phyloP scores from a whole-genome alignment of 2,888 invertebrate genomes.

The Cynaeus angustus region DNA sequence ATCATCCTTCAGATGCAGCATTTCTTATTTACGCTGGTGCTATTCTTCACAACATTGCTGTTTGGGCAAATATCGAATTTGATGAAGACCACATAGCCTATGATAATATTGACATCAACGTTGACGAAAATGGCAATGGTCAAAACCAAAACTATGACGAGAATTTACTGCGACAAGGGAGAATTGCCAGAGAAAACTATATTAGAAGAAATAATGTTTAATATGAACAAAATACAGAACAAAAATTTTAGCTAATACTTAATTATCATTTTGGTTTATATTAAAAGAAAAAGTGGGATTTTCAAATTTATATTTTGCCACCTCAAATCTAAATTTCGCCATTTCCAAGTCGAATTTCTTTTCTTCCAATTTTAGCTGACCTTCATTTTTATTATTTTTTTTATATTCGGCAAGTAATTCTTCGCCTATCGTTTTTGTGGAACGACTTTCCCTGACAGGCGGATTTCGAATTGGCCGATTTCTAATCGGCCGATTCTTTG shows the following conservation, averaged over 20 bases:
- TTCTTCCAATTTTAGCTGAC: too few species aligned
- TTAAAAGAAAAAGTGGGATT: conserved; percentile 19
- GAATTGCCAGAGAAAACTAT: conserved; percentile 3
- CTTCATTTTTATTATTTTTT: conserved; percentile 6
- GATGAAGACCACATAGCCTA: conserved; percentile 7
- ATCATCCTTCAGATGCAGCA: conserved; percentile 21
- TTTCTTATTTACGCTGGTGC: conserved; percentile 9
- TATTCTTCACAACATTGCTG: conserved; percentile 14
- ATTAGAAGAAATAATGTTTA: conserved; percentile 11
- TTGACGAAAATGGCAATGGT: conserved; percentile 1
- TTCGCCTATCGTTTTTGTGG: conserved; percentile 5
- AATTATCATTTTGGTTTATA: too few species aligned
- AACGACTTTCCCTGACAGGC: conserved; percentile 2
- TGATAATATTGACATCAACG: too few species aligned
- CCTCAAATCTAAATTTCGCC: too few species aligned
- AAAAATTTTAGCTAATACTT: not conserved
- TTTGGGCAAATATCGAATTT: conserved; percentile 15
- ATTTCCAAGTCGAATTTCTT: too few species aligned
- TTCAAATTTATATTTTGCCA: conserved; percentile 36
- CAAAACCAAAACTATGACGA: conserved; percentile 11
- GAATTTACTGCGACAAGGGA: conserved; percentile 1
- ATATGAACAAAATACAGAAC: not conserved
- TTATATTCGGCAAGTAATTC: conserved; percentile 13
- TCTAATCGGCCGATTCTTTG: too few species aligned
- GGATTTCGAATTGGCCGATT: too few species aligned